Evolutionary conservation across 92 coral and sea anemone genomes (phyloP).

Genomic region (Heteractis magnifica): DNA sequence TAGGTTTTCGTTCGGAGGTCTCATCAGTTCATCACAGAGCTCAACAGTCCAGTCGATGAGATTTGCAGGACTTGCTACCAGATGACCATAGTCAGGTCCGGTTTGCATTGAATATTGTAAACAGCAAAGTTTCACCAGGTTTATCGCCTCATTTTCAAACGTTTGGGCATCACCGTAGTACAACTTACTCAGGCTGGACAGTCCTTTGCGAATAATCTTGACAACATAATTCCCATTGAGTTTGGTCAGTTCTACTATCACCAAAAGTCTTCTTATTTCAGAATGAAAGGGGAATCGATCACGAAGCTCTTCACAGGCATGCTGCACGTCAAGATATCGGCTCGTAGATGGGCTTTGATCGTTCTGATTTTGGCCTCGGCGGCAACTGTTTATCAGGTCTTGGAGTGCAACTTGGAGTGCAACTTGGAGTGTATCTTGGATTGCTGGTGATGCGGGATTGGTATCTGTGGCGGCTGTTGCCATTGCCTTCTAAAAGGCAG

Average conservation of each 20-base stretch:
- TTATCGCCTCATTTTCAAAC: neutral
- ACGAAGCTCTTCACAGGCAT: slow-evolving; percentile 5
- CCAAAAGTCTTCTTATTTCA: neutral
- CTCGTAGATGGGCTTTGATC: neutral
- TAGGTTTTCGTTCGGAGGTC: neutral
- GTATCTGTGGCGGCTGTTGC: neutral
- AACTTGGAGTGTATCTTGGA: neutral
- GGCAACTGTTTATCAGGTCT: neutral
- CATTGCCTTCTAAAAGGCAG: neutral
- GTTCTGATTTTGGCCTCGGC: neutral
- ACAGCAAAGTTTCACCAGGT: slow-evolving; percentile 6
- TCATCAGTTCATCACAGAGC: slow-evolving; percentile 3
- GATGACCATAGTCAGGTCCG: neutral
- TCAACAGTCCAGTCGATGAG: slow-evolving; percentile 2
- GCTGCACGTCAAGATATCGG: neutral
- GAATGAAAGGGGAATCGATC: neutral
- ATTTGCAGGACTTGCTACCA: neutral
- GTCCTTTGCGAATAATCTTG: slow-evolving; percentile 6
- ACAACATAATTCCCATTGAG: slow-evolving; percentile 1
- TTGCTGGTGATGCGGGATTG: neutral
- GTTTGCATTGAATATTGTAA: neutral
- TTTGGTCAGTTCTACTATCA: neutral
- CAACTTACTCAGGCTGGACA: neutral
- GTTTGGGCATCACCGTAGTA: slow-evolving; percentile 1
- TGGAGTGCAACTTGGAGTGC: neutral